Base-by-base conservation (phyloP, 2,797 vertebrate species). In the Tiaroga cobitis region DNA sequence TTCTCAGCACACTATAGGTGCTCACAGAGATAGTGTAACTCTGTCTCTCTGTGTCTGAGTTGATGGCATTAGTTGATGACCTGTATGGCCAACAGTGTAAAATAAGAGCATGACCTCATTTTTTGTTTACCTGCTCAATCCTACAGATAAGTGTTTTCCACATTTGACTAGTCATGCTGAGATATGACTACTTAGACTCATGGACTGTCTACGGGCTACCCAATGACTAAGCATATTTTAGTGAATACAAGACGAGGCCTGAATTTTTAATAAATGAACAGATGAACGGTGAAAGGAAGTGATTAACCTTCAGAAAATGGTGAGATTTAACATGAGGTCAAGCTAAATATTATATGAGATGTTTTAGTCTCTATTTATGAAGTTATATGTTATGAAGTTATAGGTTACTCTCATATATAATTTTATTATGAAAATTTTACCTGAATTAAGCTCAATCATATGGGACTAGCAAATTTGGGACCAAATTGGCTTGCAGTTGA, bases 121-220 rank as follows among this genome's bases (percentile, higher is more conserved):
- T 41, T 54, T 77, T 82, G 79, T 87, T 77, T 81, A 84, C 46
- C 24, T 34, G 41, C 46, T 87, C 84, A 94, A 90, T 91, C 91
- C 70, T 90, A 49, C 46, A 94, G 94, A 95, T 95, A 81, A 94
- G 89, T 94, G 94, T 93, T 94, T 92, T 94, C 88, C 63, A 74
- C 81, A 74, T 86, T 89, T 90, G 93, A 91, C 68, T 70, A 90
- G 93, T 95, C 94, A 95, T 85, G 81, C 87, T 95, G 93, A 94
- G 80, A 80, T 89, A 86, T 86, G 72, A 83, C 65, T 76, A 85
- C 85, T 89, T 81, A 56, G 16, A 54, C 34, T 59, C 32, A 7
- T 76, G 74, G 74, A 59, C 70, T 49, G 6, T 34, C 9, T 54
- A 73, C 65, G 21, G 82, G 73, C 16, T 2, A 32, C 21, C 9